Evolutionary conservation across 2,888 invertebrate genomes (phyloP).

Genomic region (Papilio protenor): DNA sequence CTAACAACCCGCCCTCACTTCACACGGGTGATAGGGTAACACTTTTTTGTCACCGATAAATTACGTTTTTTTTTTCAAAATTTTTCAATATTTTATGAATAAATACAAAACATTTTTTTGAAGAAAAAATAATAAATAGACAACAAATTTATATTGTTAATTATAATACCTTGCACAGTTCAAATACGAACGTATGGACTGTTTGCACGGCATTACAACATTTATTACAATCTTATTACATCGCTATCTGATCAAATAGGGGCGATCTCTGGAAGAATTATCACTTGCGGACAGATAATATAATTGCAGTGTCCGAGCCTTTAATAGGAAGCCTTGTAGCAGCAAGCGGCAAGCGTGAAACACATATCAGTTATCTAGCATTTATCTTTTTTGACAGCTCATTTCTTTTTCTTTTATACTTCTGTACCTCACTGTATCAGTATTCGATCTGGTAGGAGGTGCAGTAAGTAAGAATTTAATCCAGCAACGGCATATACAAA

Average conservation of each 20-base stretch:
- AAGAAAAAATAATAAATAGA: background rate
- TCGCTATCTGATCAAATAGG: constrained; percentile 8
- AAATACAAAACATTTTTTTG: background rate
- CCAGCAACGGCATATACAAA: constrained; percentile 1
- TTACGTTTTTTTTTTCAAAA: background rate
- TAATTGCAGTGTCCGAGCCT: constrained; percentile 21
- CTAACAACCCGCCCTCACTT: background rate
- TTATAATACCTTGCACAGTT: background rate
- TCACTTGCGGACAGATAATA: constrained; percentile 15
- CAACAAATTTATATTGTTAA: background rate
- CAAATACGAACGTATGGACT: background rate
- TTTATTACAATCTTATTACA: constrained; percentile 18
- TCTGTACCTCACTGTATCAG: constrained; percentile 9
- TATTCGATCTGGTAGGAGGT: constrained; percentile 2
- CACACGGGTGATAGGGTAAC: background rate
- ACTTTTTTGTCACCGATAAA: background rate
- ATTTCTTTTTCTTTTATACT: constrained; percentile 8
- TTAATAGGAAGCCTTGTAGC: constrained; percentile 15
- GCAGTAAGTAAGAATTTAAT: background rate
- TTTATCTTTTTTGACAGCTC: constrained; percentile 16
- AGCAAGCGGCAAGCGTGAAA: constrained; percentile 1
- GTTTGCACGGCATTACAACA: constrained; percentile 8
- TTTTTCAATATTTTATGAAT: background rate
- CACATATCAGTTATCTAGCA: constrained; percentile 14
- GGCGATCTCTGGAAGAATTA: constrained; percentile 21